phyloP scores from a whole-genome alignment of 2,113 vertebrate genomes.

The Syngnathus floridae region DNA sequence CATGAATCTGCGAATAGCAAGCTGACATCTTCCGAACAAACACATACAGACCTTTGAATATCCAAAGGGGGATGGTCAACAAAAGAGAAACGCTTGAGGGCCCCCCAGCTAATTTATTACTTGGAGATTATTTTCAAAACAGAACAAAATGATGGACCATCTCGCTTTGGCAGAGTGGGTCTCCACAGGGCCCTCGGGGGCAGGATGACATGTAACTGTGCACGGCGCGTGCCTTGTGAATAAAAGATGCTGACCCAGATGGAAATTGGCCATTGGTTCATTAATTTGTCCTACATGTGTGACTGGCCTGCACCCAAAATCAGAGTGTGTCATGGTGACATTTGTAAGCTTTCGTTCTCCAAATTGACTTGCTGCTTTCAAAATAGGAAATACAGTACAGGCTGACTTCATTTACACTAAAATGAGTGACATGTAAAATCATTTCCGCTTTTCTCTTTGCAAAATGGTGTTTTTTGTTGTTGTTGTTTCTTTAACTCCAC shows the following conservation, averaged over 20 bases:
- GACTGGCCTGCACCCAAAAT: constrained; percentile 50
- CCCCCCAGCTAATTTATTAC: constrained; percentile 58
- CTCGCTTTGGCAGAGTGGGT: constrained; percentile 53
- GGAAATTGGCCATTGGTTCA: constrained; percentile 66
- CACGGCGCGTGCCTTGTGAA: constrained; percentile 63
- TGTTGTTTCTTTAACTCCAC: neutral
- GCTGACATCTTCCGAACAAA: constrained; percentile 13
- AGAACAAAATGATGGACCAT: constrained; percentile 62
- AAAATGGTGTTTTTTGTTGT: neutral
- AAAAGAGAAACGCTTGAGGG: constrained; percentile 35
- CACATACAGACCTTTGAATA: constrained; percentile 24
- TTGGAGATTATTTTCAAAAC: constrained; percentile 63
- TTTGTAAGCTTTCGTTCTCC: neutral
- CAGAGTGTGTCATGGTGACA: constrained; percentile 1
- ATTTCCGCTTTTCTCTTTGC: neutral
- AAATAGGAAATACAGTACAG: neutral
- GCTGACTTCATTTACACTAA: neutral
- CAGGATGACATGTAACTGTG: constrained; percentile 67
- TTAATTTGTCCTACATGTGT: constrained; percentile 64
- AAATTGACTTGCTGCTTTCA: neutral
- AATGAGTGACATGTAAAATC: neutral
- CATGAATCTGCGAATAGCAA: constrained; percentile 19
- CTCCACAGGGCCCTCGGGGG: constrained; percentile 52
- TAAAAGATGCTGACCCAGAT: constrained; percentile 74
- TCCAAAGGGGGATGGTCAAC: constrained; percentile 48